Conservation (phyloP, 2,797 vertebrate genomes). For the Hephaestus fuliginosus region DNA sequence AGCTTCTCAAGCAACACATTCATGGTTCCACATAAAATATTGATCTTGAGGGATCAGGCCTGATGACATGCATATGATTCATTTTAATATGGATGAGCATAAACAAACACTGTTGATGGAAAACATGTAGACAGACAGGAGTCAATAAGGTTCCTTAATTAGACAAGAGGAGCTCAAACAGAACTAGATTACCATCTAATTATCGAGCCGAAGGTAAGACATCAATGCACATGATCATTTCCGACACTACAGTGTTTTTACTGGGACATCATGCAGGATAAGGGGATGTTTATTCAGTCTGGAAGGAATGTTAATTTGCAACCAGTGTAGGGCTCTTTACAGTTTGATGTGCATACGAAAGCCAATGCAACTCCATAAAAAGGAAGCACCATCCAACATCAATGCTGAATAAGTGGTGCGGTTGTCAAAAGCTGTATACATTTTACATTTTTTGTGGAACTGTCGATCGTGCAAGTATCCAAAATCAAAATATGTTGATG, state of each 20-base stretch:
- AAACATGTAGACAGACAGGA: slow-evolving; percentile 63
- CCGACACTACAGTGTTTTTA: slow-evolving; percentile 21
- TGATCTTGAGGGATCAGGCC: slow-evolving; percentile 47
- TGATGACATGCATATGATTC: slow-evolving; percentile 55
- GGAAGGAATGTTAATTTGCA: slow-evolving; percentile 38
- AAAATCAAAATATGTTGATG: slow-evolving; percentile 19
- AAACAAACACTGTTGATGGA: slow-evolving; percentile 72
- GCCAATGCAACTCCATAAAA: not conserved
- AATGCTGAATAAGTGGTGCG: not conserved
- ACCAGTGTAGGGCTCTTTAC: slow-evolving; percentile 44
- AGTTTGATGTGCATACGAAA: slow-evolving; percentile 45
- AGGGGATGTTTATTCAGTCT: slow-evolving; percentile 29
- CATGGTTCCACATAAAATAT: slow-evolving; percentile 62
- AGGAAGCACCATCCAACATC: not conserved
- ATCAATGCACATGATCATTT: slow-evolving; percentile 54
- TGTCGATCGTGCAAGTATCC: not conserved
- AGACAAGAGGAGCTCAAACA: slow-evolving; percentile 59
- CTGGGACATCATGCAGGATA: slow-evolving; percentile 27
- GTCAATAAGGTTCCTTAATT: slow-evolving; percentile 71
- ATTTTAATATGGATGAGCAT: slow-evolving; percentile 73
- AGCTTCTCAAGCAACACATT: slow-evolving; percentile 26
- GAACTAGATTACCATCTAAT: slow-evolving; percentile 71
- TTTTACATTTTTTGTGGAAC: slow-evolving; percentile 18
- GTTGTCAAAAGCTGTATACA: slow-evolving; percentile 3
- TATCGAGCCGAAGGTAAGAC: slow-evolving; percentile 59